These are phyloP conservation scores for Parapsyche elsis DNA, from an alignment of 1,140 invertebrate species.

Conservation along the genomic window DNA sequence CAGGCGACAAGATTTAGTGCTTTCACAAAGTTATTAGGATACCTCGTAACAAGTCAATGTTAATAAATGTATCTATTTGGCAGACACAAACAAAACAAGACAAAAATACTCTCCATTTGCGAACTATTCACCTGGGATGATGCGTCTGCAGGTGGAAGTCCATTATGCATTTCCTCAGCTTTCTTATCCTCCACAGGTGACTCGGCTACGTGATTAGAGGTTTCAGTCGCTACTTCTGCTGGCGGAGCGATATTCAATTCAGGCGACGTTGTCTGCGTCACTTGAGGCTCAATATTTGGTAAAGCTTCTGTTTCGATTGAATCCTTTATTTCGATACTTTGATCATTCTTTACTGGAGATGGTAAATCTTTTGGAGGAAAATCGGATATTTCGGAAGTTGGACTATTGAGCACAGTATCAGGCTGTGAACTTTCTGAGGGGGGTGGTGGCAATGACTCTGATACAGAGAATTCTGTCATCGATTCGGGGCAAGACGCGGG, in stretches of 20 bases:
- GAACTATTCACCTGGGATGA: slow-evolving; percentile 58
- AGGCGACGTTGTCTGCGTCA: slow-evolving; percentile 24
- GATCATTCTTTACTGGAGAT: slow-evolving; percentile 36
- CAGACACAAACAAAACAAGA: slow-evolving; percentile 56
- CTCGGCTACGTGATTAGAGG: slow-evolving; percentile 48
- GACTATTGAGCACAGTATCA: slow-evolving; percentile 51
- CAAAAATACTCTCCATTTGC: slow-evolving; percentile 54
- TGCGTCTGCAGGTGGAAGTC: slow-evolving; percentile 41
- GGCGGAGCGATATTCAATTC: slow-evolving; percentile 35
- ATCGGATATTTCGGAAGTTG: slow-evolving; percentile 49
- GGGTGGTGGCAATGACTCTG: slow-evolving; percentile 53
- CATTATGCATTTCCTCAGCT: slow-evolving; percentile 53
- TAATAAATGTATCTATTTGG: slow-evolving; percentile 53
- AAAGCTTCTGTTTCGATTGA: slow-evolving; percentile 26
- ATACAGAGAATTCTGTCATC: slow-evolving; percentile 49
- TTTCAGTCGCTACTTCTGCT: slow-evolving; percentile 34
- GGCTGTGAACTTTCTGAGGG: slow-evolving; percentile 49
- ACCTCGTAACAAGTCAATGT: slow-evolving; percentile 46
- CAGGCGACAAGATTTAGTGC: slow-evolving; percentile 51
- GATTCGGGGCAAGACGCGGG: slow-evolving; percentile 53
- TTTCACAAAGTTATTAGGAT: slow-evolving; percentile 46
- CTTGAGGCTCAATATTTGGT: slow-evolving; percentile 33
- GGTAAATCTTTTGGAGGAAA: slow-evolving; percentile 49
- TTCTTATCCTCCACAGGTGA: slow-evolving; percentile 51
- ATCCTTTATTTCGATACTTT: slow-evolving; percentile 33